A percentile compares a stretch with the other conserved stretches of the same genome.
Evolutionary conservation across 2,113 vertebrate species (phyloP).

Genomic region (Centrocercus urophasianus): DNA sequence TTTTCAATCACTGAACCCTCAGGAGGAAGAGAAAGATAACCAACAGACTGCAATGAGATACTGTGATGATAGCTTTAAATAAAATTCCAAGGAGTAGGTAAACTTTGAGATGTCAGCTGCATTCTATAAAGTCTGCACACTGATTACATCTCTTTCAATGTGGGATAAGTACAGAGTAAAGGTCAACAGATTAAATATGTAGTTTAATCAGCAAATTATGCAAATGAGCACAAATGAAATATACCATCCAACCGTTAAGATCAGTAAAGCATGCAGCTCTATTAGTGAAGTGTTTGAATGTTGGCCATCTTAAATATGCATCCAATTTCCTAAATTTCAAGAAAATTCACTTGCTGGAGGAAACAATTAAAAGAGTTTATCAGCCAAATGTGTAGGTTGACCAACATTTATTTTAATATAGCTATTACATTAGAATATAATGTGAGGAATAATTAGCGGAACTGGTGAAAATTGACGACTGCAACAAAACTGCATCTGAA

Average conservation of each 20-base stretch:
- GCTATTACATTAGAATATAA: not conserved
- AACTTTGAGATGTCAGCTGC: slow-evolving; percentile 13
- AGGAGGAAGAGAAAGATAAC: not conserved
- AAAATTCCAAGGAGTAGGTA: not conserved
- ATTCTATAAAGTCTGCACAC: slow-evolving; percentile 30
- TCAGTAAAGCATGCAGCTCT: slow-evolving; percentile 63
- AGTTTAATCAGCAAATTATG: slow-evolving; percentile 77
- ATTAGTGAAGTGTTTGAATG: slow-evolving; percentile 56
- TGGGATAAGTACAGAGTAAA: slow-evolving; percentile 67
- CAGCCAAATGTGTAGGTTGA: not conserved
- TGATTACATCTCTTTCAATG: slow-evolving; percentile 66
- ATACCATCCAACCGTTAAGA: slow-evolving; percentile 58
- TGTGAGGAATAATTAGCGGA: not conserved
- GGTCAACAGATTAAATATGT: slow-evolving; percentile 72
- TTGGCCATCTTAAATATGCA: slow-evolving; percentile 30
- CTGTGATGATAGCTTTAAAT: not conserved
- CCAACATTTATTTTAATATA: not conserved
- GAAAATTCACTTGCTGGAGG: not conserved
- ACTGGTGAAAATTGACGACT: not conserved
- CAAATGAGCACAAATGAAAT: slow-evolving; percentile 75
- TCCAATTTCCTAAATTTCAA: slow-evolving; percentile 29
- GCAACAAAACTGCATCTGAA: not conserved
- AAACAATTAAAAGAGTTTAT: not conserved
- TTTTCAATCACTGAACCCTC: not conserved
- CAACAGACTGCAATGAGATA: not conserved